Percentiles rank a stretch among this genome's conserved stretches.
These are phyloP conservation scores for Stenopsyche tienmushanensis DNA, from an alignment of 1,140 invertebrate genomes.

Conservation along the genomic window DNA sequence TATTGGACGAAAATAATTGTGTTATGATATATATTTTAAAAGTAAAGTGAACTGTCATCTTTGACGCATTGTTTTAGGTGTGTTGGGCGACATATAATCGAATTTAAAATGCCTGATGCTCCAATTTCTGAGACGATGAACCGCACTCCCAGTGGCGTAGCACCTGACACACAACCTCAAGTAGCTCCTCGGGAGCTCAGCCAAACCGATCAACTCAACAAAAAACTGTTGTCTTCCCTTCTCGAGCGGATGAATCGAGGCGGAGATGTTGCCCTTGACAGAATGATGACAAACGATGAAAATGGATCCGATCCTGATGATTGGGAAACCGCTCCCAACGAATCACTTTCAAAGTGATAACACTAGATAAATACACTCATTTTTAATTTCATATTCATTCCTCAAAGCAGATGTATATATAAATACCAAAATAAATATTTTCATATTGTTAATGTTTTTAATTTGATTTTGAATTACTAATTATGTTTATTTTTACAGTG, in stretches of 20 bases:
- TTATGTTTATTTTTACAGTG: too few relatives aligned
- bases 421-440: neutral
- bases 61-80: too few relatives aligned
- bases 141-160: too few relatives aligned
- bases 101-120: conserved; percentile 30
- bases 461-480: too few relatives aligned
- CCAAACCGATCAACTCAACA: conserved; percentile 33
- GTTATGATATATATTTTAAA: too few relatives aligned
- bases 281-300: conserved; percentile 20
- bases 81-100: too few relatives aligned
- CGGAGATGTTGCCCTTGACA: conserved; percentile 14
- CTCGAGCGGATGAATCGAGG: conserved; percentile 28
- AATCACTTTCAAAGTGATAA: too few relatives aligned
- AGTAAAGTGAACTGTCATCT: too few relatives aligned
- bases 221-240: conserved; percentile 27
- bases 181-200: conserved; percentile 9
- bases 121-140: neutral
- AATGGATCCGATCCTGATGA: conserved; percentile 10
- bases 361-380: neutral
- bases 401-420: too few relatives aligned
- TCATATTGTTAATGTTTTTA: too few relatives aligned
- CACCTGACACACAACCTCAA: neutral
- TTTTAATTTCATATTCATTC: neutral
- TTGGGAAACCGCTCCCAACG: conserved; percentile 24
- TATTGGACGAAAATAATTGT: too few relatives aligned